Conservation (phyloP, 2,113 vertebrate species). For the Dolichotis patagonum region DNA sequence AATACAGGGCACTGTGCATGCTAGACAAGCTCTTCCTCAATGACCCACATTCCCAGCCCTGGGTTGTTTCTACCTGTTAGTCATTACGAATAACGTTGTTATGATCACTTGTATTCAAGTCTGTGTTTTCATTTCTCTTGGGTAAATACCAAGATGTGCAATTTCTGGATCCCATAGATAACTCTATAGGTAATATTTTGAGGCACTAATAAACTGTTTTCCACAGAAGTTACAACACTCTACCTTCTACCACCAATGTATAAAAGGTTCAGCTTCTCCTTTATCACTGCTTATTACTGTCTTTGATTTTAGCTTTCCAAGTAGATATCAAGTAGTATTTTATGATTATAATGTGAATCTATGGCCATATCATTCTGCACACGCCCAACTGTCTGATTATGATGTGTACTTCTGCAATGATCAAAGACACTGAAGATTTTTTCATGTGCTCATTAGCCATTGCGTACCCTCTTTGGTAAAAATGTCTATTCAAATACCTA, state of each 20-base stretch:
- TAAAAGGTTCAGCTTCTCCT: not conserved
- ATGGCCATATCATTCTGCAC: too few relatives aligned
- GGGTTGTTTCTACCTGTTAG: not conserved
- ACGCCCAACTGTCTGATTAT: not conserved
- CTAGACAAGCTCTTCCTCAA: not conserved
- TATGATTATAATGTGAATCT: too few relatives aligned
- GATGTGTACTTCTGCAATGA: not conserved
- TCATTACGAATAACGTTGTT: not conserved
- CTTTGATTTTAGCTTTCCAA: not conserved
- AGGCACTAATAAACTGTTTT: not conserved
- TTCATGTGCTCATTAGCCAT: not conserved
- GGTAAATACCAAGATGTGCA: not conserved
- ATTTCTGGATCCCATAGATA: not conserved
- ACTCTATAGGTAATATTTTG: not conserved
- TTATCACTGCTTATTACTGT: not conserved
- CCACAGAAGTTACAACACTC: not conserved
- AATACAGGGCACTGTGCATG: not conserved
- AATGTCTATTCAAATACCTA: not conserved
- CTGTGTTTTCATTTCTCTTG: not conserved
- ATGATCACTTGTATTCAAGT: not conserved
- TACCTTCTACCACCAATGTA: not conserved
- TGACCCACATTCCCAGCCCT: not conserved
- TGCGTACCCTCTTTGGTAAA: not conserved
- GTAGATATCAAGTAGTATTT: not conserved
- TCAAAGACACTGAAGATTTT: not conserved